A percentile compares a stretch with the other conserved stretches of the same genome.
Evolutionary conservation across 1,140 invertebrate species (phyloP).

Genomic region (Dendrolimus kikuchii): DNA sequence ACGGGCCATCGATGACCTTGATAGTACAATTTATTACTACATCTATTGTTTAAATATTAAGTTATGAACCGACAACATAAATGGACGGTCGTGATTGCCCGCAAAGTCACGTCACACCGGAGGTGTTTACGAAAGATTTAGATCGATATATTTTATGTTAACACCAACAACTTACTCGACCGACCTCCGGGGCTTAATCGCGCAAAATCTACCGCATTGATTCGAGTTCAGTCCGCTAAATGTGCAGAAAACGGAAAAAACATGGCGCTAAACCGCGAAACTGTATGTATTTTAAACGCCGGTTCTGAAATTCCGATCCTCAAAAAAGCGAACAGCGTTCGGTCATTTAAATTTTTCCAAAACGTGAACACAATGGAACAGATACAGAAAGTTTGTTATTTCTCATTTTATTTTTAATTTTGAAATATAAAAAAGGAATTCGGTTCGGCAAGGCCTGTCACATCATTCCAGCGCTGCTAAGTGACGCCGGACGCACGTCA

Average conservation of each 20-base stretch:
- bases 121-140: conserved; percentile 26
- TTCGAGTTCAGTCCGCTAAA: conserved; percentile 43
- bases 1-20: too few relatives aligned
- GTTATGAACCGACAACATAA: too few relatives aligned
- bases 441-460: conserved; percentile 65
- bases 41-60: too few relatives aligned
- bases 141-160: conserved; percentile 29
- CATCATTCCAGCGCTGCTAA: conserved; percentile 70
- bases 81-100: too few relatives aligned
- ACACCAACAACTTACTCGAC: conserved; percentile 64
- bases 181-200: conserved; percentile 54
- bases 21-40: too few relatives aligned
- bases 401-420: conserved; percentile 61
- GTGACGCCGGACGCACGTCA: conserved; percentile 69
- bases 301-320: conserved; percentile 50
- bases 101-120: conserved; percentile 6
- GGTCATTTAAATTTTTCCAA: conserved; percentile 69
- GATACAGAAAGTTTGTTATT: conserved; percentile 42
- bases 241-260: conserved; percentile 67
- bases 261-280: conserved; percentile 70
- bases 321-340: conserved; percentile 56
- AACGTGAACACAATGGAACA: conserved; percentile 70
- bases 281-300: conserved; percentile 69
- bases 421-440: conserved; percentile 63
- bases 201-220: conserved; percentile 56